Evolutionary conservation across 2,888 invertebrate species (phyloP), one percentile per base, ranked within the genome.

Genomic region (Taenaris catops): DNA sequence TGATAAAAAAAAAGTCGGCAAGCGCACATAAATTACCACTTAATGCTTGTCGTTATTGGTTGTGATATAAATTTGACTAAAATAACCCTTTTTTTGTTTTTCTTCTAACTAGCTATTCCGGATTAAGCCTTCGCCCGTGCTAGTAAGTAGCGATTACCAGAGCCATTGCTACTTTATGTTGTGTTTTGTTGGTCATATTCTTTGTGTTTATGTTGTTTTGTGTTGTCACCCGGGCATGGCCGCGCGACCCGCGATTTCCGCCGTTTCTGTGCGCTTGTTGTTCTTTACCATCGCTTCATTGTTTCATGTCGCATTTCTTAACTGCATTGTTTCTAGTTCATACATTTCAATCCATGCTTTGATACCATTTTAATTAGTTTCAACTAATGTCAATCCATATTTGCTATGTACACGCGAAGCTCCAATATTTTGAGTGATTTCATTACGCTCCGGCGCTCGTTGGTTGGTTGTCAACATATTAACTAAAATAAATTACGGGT

Each of bases 121-220:
- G 96, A 96, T 96, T 91, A 96, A 95, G 93, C 96, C 96, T 89
- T 95, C 96, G 90, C 96, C 96, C 91, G 96, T 96, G 89, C 94
- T 96, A 93, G 96, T 96, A 96, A 96, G 96, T 96, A 96, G 86
- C 81, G 73, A 73, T 53, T 53, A 69, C 59, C 65, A 66, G 68
- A 76, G 63, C 68, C 60, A 58, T 66, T 74, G 84, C 83, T 84
- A 84, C 84, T 75, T 70, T 71, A 72, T 80, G 61, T 55, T 56
- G 46, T 54, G 46, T 55, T 53, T 48, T 49, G 42, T 51, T 49
- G 35, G 42, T 66, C 55, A 50, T 58, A 46, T 55, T 53, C 44
- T 51, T 47, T 52, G 16, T 34, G 20, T 47, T 49, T 47, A 34
- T 53, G 45, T 48, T 46, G 50, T 57, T 51, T 59, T 65, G 59